A percentile compares a stretch with the other conserved stretches of the same genome.
phyloP scores from a whole-genome alignment of 2,113 vertebrate species.

The Spilogale gracilis region DNA sequence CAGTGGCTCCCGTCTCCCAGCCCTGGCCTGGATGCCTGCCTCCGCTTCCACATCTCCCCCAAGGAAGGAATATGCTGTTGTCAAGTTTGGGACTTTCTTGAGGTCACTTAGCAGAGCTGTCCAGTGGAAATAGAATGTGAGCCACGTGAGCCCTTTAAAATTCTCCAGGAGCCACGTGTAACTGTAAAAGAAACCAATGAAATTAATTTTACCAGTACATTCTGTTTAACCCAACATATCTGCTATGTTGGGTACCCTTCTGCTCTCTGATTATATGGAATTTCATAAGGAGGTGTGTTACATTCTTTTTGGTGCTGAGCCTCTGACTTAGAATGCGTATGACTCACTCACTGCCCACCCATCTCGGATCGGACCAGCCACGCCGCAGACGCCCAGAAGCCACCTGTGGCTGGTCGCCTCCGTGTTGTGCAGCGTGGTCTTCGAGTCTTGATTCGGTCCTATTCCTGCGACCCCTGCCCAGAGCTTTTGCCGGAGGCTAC shows the following conservation, averaged over 20 bases:
- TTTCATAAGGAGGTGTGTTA: accelerated
- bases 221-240: accelerated
- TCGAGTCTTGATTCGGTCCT: neutral
- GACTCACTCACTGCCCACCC: accelerated
- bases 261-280: accelerated
- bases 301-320: accelerated
- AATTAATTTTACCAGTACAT: accelerated
- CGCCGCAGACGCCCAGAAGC: accelerated
- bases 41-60: neutral
- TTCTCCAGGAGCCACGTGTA: neutral
- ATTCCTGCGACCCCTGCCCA: neutral
- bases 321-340: accelerated
- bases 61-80: neutral
- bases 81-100: neutral
- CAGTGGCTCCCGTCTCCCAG: accelerated
- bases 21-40: accelerated
- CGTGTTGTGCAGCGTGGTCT: accelerated
- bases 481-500: too few relatives aligned
- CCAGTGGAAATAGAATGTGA: neutral
- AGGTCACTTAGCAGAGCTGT: neutral
- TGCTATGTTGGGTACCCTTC: accelerated
- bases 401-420: neutral
- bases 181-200: neutral
- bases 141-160: neutral
- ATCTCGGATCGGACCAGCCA: accelerated